phyloP scores from a whole-genome alignment of 2,113 vertebrate genomes.

The Pteronura brasiliensis region DNA sequence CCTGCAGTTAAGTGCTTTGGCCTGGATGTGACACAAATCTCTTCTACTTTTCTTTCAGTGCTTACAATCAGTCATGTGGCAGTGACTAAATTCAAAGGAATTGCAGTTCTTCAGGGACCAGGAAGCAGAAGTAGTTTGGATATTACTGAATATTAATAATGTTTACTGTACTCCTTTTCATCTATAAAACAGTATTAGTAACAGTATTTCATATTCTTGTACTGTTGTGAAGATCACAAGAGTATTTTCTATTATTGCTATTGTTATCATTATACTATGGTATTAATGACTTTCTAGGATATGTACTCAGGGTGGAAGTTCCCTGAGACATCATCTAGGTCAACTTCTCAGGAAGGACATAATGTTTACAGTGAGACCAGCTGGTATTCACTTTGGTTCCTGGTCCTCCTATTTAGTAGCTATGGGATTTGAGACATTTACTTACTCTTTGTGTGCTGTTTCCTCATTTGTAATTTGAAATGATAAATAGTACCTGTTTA shows the following conservation, averaged over 20 bases:
- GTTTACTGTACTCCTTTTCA: background rate
- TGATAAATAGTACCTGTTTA: background rate
- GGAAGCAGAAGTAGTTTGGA: background rate
- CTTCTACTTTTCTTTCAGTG: background rate
- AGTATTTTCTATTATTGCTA: background rate
- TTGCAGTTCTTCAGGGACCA: background rate
- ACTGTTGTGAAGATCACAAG: background rate
- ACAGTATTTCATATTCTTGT: background rate
- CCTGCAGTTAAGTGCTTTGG: background rate
- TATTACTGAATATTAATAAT: background rate
- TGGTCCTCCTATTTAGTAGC: background rate
- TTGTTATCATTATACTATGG: background rate
- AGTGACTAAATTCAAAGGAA: background rate
- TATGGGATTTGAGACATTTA: background rate
- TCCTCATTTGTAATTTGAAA: background rate
- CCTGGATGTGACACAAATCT: background rate
- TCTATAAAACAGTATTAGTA: background rate
- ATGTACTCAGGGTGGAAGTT: background rate
- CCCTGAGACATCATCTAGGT: background rate
- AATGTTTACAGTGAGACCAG: background rate
- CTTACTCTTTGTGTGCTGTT: background rate
- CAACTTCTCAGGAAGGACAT: background rate
- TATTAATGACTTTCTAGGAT: background rate
- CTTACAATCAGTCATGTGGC: background rate
- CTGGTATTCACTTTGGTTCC: background rate